Conservation (phyloP, 2,797 vertebrate genomes). For the Xenentodon cancila region DNA sequence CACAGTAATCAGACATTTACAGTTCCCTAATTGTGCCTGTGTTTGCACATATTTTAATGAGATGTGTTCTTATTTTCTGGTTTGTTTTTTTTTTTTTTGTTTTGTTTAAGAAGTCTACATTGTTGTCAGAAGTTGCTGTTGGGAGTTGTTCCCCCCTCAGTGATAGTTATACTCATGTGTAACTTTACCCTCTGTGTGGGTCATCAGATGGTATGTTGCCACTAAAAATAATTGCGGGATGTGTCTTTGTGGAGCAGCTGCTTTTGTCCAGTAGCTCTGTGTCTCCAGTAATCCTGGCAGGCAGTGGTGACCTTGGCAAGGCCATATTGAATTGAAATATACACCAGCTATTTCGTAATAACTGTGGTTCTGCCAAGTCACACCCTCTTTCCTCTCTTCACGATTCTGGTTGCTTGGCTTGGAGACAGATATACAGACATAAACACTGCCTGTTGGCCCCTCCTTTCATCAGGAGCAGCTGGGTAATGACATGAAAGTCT, state of each 20-base stretch:
- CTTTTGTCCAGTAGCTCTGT: constrained; percentile 77
- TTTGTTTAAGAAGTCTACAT: constrained; percentile 6
- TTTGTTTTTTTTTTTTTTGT: constrained; percentile 4
- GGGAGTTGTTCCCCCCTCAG: constrained; percentile 29
- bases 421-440: constrained; percentile 56
- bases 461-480: constrained; percentile 65
- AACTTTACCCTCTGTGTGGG: constrained; percentile 57
- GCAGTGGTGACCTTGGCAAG: constrained; percentile 82
- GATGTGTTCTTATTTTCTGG: background rate
- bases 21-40: constrained; percentile 15
- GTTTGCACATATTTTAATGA: constrained; percentile 13
- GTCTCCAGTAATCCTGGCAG: constrained; percentile 73
- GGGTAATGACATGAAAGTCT: constrained; percentile 66
- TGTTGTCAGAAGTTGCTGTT: constrained; percentile 15
- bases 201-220: constrained; percentile 75
- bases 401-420: constrained; percentile 62
- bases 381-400: constrained; percentile 69
- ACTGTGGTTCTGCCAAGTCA: constrained; percentile 78
- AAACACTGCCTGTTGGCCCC: constrained; percentile 61
- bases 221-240: constrained; percentile 83
- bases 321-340: constrained; percentile 79
- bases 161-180: constrained; percentile 51
- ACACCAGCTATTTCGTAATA: constrained; percentile 83
- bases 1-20: constrained; percentile 45
- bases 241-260: constrained; percentile 83